Base-by-base conservation (phyloP, 2,113 vertebrate genomes). In the Recurvirostra avosetta region DNA sequence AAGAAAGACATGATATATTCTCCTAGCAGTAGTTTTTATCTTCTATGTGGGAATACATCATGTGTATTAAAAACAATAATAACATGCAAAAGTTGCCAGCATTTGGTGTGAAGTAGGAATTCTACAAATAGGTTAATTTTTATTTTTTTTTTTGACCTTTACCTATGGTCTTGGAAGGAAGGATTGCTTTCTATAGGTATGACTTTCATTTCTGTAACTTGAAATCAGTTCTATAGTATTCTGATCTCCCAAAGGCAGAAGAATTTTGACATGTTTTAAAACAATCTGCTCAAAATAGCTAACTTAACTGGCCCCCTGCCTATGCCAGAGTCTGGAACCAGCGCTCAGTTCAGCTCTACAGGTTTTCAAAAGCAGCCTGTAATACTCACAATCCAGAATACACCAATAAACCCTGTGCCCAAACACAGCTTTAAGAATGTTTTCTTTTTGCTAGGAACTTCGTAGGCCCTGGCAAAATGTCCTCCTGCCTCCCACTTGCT, bases 271-370 rank as follows among this genome's bases (percentile, higher is more conserved):
- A 72, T 92, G 80, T 96, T 96, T 94, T 96, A 90, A 97, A 97
- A 96, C 89, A 96, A 50, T 86, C 92, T 83, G 90, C 75, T 94
- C 67, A 45, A 86, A 96, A 95, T 88, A 96, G 96, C 93, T 32
- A 90, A 96, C 85, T 96, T 88, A 83, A 86, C 95, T 94, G 96
- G 92, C 88, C 93, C 87, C 67, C 78, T 93, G 96, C 94, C 96
- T 83, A 0, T 93, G 84, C 81, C 94, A 92, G 92, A 91, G 73
- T 94, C 86, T 95, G 94, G 93, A 94, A 85, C 70, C 82, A 59
- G 66, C 9, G 4, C 84, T 89, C 73, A 23, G 49, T 86, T 96
- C 93, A 94, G 74, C 89, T 95, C 95, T 27, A 94, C 87, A 85
- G 87, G 90, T 85, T 97, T 95, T 52, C 84, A 34, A 78, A 95